These are phyloP conservation scores for Scytalopus superciliaris DNA, from an alignment of 2,113 vertebrate species.

Conservation along the genomic window DNA sequence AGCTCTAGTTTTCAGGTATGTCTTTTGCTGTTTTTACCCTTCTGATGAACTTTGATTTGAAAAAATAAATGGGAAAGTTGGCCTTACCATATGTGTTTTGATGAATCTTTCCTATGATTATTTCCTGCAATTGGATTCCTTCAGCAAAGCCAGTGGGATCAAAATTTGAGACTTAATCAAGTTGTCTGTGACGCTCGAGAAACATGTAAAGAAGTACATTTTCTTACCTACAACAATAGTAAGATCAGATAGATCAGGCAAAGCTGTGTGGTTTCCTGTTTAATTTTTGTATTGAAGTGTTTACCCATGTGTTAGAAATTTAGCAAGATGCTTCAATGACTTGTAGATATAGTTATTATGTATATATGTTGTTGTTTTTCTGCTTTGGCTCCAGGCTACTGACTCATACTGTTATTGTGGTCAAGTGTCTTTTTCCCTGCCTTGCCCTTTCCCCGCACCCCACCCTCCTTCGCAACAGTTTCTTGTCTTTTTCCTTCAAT, in stretches of 20 bases:
- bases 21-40: neutral
- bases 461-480: neutral
- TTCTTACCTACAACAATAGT: neutral
- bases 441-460: neutral
- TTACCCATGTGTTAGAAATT: neutral
- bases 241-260: neutral
- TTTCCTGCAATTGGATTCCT: constrained; percentile 5
- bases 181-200: neutral
- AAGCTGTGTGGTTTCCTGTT: neutral
- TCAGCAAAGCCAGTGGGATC: neutral
- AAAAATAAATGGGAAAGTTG: neutral
- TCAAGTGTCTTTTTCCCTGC: neutral
- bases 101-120: neutral
- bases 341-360: neutral
- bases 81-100: neutral
- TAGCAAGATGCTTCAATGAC: neutral
- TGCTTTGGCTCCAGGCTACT: neutral
- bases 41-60: neutral
- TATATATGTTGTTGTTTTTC: neutral
- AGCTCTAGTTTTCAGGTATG: neutral
- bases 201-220: neutral
- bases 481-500: neutral
- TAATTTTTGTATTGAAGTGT: neutral
- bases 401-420: neutral
- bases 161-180: neutral